These are phyloP conservation scores for Vespertilio murinus DNA, from an alignment of 2,797 vertebrate species.

Conservation along the genomic window DNA sequence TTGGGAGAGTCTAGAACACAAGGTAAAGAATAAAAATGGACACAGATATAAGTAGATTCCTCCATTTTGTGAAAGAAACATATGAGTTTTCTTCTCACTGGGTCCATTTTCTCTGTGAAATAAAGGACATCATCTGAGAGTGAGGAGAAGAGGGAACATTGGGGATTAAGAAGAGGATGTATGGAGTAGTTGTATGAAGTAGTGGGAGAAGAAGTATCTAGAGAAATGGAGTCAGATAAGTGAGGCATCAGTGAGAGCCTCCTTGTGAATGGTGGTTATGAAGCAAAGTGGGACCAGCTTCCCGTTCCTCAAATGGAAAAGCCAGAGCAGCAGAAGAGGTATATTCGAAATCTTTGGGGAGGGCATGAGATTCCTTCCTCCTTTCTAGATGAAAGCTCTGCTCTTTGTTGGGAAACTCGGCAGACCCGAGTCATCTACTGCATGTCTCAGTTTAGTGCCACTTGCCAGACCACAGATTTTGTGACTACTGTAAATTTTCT, in stretches of 20 bases:
- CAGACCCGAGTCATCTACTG: too few relatives aligned
- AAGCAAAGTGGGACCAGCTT: neutral
- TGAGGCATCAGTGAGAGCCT: neutral
- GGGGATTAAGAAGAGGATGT: neutral
- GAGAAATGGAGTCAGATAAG: too few relatives aligned
- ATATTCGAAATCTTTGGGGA: neutral
- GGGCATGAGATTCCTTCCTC: neutral
- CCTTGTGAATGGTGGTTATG: neutral
- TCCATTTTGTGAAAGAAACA: neutral
- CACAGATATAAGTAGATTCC: fast-evolving
- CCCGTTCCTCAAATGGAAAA: neutral
- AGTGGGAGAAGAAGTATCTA: neutral
- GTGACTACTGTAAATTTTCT: neutral
- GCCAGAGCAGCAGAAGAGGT: neutral
- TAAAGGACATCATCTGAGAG: neutral
- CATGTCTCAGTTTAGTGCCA: neutral
- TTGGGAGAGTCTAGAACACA: neutral
- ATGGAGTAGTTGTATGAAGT: neutral
- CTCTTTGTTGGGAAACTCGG: neutral
- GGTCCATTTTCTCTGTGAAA: neutral
- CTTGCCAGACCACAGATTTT: neutral
- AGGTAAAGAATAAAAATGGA: neutral
- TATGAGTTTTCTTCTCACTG: neutral
- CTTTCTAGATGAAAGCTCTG: neutral
- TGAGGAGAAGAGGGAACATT: neutral